Evolutionary conservation across 64 coral and sea anemone genomes (phyloP).

Genomic region (Stichodactyla mertensii): DNA sequence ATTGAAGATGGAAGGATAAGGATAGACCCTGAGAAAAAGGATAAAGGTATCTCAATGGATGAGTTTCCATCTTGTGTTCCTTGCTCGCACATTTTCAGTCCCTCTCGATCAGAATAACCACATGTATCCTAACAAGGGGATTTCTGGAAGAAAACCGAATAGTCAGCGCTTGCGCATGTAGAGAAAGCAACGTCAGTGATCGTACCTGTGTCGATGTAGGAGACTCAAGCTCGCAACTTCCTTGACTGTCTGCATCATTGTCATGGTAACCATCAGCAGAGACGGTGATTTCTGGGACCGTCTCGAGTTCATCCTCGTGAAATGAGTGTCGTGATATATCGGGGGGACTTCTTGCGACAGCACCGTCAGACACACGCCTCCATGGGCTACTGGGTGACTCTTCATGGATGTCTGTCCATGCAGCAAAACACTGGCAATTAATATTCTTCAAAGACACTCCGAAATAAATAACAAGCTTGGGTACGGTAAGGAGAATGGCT

Average conservation of each 20-base stretch:
- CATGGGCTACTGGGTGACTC: slow-evolving; percentile 9
- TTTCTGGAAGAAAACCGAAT: too few relatives aligned
- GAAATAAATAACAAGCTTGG: background rate
- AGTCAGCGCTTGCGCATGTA: background rate
- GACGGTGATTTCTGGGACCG: slow-evolving; percentile 62
- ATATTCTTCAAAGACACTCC: background rate
- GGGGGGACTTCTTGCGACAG: slow-evolving; percentile 11
- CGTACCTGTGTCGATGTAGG: slow-evolving; percentile 11
- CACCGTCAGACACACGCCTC: slow-evolving; percentile 53
- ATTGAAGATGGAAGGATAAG: too few relatives aligned
- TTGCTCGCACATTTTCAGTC: too few relatives aligned
- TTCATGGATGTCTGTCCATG: background rate
- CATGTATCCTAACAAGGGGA: too few relatives aligned
- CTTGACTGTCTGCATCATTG: slow-evolving; percentile 19
- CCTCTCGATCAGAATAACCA: too few relatives aligned
- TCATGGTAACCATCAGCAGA: slow-evolving; percentile 29
- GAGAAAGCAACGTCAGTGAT: background rate
- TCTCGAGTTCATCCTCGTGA: slow-evolving; percentile 44
- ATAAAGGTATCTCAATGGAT: background rate
- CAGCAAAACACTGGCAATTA: background rate
- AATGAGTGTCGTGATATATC: slow-evolving; percentile 60
- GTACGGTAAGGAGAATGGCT: background rate
- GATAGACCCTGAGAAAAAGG: too few relatives aligned
- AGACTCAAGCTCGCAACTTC: slow-evolving; percentile 41
- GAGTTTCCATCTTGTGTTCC: too few relatives aligned